Conservation (phyloP, 1,140 invertebrate species). For the Danaus plexippus region DNA sequence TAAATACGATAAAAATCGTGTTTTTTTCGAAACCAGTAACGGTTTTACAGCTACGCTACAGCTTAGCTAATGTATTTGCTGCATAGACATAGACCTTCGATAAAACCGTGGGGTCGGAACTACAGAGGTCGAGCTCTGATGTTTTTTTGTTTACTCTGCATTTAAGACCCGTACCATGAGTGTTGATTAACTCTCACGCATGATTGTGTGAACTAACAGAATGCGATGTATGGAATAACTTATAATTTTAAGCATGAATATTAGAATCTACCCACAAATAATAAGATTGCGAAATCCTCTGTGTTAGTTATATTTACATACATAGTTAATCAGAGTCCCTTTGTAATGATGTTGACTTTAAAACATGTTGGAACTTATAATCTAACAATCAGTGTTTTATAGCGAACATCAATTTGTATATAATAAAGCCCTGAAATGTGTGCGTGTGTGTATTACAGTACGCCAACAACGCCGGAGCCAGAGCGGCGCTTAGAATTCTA, state of each 20-base stretch:
- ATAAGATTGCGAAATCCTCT: too few relatives aligned
- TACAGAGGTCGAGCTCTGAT: conserved; percentile 36
- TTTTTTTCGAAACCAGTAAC: conserved; percentile 35
- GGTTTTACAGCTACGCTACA: conserved; percentile 42
- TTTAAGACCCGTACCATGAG: conserved; percentile 9
- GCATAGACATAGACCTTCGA: conserved; percentile 33
- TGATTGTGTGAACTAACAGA: conserved; percentile 46
- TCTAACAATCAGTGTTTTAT: conserved; percentile 5
- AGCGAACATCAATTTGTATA: conserved; percentile 24
- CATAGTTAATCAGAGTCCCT: too few relatives aligned
- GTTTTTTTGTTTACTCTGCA: conserved; percentile 16
- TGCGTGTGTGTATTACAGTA: conserved; percentile 67
- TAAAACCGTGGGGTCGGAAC: conserved; percentile 30
- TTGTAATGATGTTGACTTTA: conserved; percentile 9
- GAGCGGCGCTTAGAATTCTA: conserved; percentile 67
- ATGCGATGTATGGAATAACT: conserved; percentile 21
- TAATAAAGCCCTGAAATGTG: conserved; percentile 40
- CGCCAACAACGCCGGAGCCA: conserved; percentile 71
- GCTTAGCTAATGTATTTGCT: conserved; percentile 48
- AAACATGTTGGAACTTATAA: neutral
- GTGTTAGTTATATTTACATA: too few relatives aligned
- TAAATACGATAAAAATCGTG: conserved; percentile 30
- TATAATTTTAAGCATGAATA: conserved; percentile 4
- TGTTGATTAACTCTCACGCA: conserved; percentile 38
- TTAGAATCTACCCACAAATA: neutral